phyloP scores from a whole-genome alignment of 1,140 invertebrate species.

The Lethocerus indicus region DNA sequence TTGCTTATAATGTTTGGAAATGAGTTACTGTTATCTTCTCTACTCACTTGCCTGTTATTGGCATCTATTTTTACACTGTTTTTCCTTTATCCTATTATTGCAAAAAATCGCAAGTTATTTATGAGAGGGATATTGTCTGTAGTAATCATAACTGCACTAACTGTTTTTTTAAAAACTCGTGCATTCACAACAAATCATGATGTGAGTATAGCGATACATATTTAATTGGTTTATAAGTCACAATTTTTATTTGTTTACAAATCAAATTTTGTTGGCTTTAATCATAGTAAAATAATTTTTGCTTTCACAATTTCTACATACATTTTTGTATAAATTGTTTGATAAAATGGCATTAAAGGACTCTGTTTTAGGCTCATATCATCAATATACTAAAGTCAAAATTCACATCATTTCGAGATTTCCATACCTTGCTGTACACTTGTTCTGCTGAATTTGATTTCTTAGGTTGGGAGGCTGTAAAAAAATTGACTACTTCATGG shows the following conservation, averaged over 20 bases:
- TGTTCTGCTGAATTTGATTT: constrained; percentile 73
- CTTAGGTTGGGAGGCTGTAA: constrained; percentile 28
- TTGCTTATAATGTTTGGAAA: constrained; percentile 39
- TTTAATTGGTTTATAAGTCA: constrained; percentile 1
- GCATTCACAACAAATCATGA: constrained; percentile 34
- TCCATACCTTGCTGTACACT: constrained; percentile 70
- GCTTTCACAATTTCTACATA: no score
- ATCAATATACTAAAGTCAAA: constrained; percentile 61
- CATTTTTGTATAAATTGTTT: no score
- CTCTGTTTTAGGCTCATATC: constrained; percentile 43
- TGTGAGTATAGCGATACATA: constrained; percentile 24
- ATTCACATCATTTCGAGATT: constrained; percentile 52
- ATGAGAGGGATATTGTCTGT: constrained; percentile 4
- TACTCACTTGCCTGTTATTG: constrained; percentile 34
- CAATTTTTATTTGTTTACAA: background rate
- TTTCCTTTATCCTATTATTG: constrained; percentile 23
- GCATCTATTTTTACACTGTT: constrained; percentile 17
- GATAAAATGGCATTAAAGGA: background rate
- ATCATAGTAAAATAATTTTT: no score
- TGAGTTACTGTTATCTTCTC: constrained; percentile 48
- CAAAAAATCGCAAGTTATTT: constrained; percentile 10
- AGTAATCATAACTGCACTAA: constrained; percentile 9
- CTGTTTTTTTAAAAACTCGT: constrained; percentile 29
- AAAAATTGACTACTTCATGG: constrained; percentile 23
- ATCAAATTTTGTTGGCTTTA: background rate